Conservation (phyloP, 2,888 invertebrate genomes). For the Celastrina argiolus region DNA sequence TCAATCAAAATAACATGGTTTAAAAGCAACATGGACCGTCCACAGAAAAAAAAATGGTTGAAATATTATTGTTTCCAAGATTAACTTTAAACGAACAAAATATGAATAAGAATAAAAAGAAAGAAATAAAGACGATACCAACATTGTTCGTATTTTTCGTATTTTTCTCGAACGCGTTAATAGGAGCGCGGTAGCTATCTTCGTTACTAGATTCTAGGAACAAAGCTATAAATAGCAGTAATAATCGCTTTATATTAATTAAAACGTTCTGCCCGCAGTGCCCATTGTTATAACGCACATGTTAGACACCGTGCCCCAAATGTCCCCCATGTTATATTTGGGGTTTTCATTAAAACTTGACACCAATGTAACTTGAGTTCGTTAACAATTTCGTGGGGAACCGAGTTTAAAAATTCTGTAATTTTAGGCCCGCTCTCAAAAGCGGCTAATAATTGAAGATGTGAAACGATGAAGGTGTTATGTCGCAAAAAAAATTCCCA, state of each 20-base stretch:
- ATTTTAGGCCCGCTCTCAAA: too few species aligned
- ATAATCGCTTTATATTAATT: slow-evolving; percentile 1
- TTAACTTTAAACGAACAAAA: not conserved
- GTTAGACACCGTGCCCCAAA: not conserved
- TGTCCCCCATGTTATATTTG: not conserved
- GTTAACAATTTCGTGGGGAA: not conserved
- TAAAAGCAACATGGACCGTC: too few species aligned
- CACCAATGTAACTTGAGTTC: not conserved
- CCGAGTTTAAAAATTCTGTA: not conserved
- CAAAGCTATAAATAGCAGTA: not conserved
- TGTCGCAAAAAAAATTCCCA: too few species aligned
- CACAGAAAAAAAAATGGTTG: not conserved
- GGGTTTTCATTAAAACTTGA: slow-evolving; percentile 6
- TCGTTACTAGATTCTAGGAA: not conserved
- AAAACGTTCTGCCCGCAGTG: not conserved
- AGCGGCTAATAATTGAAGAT: too few species aligned
- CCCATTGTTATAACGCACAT: not conserved
- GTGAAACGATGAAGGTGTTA: too few species aligned
- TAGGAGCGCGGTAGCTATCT: too few species aligned
- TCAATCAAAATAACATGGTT: too few species aligned
- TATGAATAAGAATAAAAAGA: not conserved
- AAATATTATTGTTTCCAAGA: not conserved
- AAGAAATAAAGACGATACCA: not conserved
- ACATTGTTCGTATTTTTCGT: not conserved
- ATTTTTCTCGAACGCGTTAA: not conserved